These are phyloP conservation scores for Heliconius charithonia DNA, from an alignment of 2,888 invertebrate species.

Conservation along the genomic window DNA sequence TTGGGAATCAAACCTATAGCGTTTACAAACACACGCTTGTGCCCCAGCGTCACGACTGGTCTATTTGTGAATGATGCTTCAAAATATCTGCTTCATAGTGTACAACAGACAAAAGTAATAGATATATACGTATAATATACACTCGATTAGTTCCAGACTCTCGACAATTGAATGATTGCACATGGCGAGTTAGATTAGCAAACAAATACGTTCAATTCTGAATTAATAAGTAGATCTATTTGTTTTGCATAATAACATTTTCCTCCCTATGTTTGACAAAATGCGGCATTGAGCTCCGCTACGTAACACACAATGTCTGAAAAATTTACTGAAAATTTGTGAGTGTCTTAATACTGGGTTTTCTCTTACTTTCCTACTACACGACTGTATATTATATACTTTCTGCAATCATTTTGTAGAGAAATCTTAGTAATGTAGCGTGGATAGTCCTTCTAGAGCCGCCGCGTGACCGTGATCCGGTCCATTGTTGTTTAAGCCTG, in stretches of 20 bases:
- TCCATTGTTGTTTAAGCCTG: conserved; percentile 32
- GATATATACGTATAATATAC: background rate
- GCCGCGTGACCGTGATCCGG: conserved; percentile 29
- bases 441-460: conserved; percentile 8
- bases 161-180: background rate
- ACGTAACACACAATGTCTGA: background rate
- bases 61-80: background rate
- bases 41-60: too few relatives aligned
- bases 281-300: background rate
- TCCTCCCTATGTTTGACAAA: background rate
- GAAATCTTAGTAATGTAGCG: conserved; percentile 16
- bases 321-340: too few relatives aligned
- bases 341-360: too few relatives aligned
- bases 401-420: background rate
- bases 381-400: too few relatives aligned
- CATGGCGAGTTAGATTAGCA: background rate
- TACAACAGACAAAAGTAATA: background rate
- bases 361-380: too few relatives aligned
- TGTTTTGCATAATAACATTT: background rate
- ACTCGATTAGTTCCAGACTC: conserved; percentile 6
- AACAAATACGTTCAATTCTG: background rate
- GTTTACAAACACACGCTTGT: too few relatives aligned
- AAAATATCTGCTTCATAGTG: background rate
- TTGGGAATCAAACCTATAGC: too few relatives aligned
- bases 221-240: background rate